Conservation (phyloP, 2,797 vertebrate genomes). For the Merluccius polli region DNA sequence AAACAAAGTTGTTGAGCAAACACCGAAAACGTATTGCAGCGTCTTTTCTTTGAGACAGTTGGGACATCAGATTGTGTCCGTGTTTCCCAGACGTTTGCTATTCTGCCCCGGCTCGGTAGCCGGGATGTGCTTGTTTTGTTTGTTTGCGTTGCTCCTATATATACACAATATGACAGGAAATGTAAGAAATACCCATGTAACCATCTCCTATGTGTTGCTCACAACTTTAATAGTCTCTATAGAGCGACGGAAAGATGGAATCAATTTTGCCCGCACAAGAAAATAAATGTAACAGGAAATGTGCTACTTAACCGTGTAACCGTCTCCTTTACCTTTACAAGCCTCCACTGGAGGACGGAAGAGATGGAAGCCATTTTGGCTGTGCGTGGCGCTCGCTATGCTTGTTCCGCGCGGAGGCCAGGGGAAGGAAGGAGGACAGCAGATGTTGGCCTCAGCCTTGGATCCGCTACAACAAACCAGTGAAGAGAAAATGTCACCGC, state of each 20-base stretch:
- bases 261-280: too few relatives aligned
- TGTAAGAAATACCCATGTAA: too few relatives aligned
- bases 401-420: background rate
- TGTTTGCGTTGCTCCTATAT: too few relatives aligned
- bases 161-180: too few relatives aligned
- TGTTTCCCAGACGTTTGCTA: too few relatives aligned
- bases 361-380: background rate
- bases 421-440: slow-evolving; percentile 10
- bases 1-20: background rate
- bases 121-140: too few relatives aligned
- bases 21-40: background rate
- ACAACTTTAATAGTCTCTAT: too few relatives aligned
- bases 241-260: too few relatives aligned
- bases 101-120: background rate
- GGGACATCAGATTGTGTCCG: background rate
- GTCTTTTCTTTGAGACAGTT: background rate
- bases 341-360: background rate
- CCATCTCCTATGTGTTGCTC: background rate
- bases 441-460: slow-evolving; percentile 50
- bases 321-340: too few relatives aligned
- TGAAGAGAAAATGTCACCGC: slow-evolving; percentile 58
- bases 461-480: slow-evolving; percentile 60
- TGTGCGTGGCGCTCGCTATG: background rate
- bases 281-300: background rate
- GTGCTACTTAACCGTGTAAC: background rate